Conservation (phyloP, 2,113 vertebrate genomes). For the Oncorhynchus gorbuscha region DNA sequence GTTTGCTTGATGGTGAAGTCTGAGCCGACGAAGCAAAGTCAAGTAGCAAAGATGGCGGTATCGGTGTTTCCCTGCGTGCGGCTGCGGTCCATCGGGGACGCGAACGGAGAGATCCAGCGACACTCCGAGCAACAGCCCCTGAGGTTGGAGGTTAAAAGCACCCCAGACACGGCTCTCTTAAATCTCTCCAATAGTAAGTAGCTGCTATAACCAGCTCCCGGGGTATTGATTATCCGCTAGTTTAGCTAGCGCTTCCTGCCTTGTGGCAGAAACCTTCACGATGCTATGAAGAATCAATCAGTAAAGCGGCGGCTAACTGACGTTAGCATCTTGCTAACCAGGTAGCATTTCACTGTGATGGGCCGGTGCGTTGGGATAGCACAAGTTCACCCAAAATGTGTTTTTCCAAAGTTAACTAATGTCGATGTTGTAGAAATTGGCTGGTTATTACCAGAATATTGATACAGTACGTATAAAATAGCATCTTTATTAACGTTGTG, state of each 20-base stretch:
- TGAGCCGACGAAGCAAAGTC: background rate
- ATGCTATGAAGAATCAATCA: background rate
- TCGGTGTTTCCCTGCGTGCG: slow-evolving; percentile 91
- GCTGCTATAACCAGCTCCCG: slow-evolving; percentile 16
- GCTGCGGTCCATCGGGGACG: slow-evolving; percentile 92
- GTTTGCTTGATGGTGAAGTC: background rate
- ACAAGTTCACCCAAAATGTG: too few species aligned
- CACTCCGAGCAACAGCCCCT: slow-evolving; percentile 91
- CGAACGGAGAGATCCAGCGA: slow-evolving; percentile 92
- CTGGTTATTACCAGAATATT: too few species aligned
- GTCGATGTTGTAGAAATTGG: too few species aligned
- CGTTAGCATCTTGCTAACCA: too few species aligned
- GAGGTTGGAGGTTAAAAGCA: slow-evolving; percentile 84
- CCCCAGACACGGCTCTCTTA: slow-evolving; percentile 82
- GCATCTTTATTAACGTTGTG: background rate
- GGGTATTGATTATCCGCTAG: slow-evolving; percentile 1
- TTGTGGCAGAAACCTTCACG: background rate
- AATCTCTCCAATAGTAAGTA: slow-evolving; percentile 85
- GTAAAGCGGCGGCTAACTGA: too few species aligned
- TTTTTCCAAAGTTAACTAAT: too few species aligned
- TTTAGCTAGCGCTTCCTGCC: slow-evolving; percentile 14
- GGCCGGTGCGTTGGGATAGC: too few species aligned
- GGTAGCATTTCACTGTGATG: too few species aligned
- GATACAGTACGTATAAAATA: too few species aligned
- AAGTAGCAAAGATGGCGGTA: slow-evolving; percentile 79